These are phyloP conservation scores for Drosophila trapezifrons DNA, from an alignment of 1,140 invertebrate species.

Conservation along the genomic window DNA sequence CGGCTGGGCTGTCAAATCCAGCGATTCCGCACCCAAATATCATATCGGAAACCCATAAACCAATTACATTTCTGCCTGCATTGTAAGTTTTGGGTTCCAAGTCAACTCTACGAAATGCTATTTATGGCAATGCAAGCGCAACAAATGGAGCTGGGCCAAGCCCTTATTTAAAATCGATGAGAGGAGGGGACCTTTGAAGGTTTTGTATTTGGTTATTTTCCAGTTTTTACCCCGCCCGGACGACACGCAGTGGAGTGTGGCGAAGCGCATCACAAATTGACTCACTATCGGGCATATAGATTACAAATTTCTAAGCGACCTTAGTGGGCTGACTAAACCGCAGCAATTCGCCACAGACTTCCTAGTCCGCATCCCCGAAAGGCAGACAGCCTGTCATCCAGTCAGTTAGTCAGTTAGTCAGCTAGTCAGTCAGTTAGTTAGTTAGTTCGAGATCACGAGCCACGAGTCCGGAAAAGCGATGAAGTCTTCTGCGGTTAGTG, in stretches of 20 bases:
- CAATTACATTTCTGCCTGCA: constrained; percentile 71
- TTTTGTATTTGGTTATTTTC: constrained; percentile 36
- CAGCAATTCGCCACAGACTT: constrained; percentile 54
- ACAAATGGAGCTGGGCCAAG: constrained; percentile 57
- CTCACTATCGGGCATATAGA: constrained; percentile 37
- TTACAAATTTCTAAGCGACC: constrained; percentile 52
- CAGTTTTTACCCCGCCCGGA: constrained; percentile 10
- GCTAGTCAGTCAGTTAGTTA: constrained; percentile 32
- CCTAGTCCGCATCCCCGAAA: constrained; percentile 66
- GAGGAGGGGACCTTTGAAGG: constrained; percentile 56
- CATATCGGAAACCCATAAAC: constrained; percentile 64
- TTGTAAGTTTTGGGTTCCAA: constrained; percentile 55
- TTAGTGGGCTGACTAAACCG: constrained; percentile 57
- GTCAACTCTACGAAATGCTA: constrained; percentile 43
- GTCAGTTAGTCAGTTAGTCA: constrained; percentile 23
- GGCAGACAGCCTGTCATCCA: constrained; percentile 35
- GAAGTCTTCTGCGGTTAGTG: constrained; percentile 76
- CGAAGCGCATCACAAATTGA: constrained; percentile 62
- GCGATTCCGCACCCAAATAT: constrained; percentile 57
- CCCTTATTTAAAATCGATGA: constrained; percentile 53
- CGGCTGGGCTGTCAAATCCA: constrained; percentile 53
- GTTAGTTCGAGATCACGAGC: constrained; percentile 53
- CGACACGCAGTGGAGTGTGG: constrained; percentile 57
- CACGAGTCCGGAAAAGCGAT: constrained; percentile 54
- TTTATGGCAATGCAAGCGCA: constrained; percentile 67